Conservation (phyloP, 2,888 invertebrate genomes). For the Ophioninae sp. region DNA sequence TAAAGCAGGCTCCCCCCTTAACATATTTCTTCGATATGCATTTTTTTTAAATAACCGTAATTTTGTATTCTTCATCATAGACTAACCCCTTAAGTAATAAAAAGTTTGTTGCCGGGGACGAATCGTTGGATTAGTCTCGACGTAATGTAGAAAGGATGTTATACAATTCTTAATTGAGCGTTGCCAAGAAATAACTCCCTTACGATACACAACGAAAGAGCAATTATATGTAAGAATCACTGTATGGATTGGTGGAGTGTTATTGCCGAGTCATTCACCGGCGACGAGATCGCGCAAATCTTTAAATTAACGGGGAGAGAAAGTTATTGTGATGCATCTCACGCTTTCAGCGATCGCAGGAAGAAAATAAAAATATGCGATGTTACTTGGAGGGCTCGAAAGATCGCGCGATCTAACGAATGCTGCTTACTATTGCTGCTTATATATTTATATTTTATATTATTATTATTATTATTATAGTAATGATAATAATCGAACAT, state of each 20-base stretch:
- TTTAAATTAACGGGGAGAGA: constrained; percentile 38
- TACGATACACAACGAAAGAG: constrained; percentile 9
- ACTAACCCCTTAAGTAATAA: neutral
- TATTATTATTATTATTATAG: too few relatives aligned
- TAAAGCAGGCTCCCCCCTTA: too few relatives aligned
- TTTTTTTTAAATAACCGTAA: too few relatives aligned
- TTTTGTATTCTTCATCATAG: too few relatives aligned
- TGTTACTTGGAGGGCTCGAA: neutral
- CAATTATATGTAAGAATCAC: constrained; percentile 5
- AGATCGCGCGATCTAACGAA: too few relatives aligned
- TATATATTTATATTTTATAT: too few relatives aligned
- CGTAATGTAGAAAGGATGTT: constrained; percentile 26
- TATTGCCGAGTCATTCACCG: constrained; percentile 43
- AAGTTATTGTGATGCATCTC: constrained; percentile 51
- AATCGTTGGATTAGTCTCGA: constrained; percentile 14
- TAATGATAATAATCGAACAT: too few relatives aligned
- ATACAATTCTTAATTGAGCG: constrained; percentile 39
- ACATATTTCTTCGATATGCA: too few relatives aligned
- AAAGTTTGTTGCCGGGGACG: neutral
- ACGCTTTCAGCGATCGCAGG: constrained; percentile 11
- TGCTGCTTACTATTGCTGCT: too few relatives aligned
- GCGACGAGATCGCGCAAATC: constrained; percentile 45
- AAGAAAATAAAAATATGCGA: neutral
- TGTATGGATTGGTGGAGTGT: constrained; percentile 21
- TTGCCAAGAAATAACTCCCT: constrained; percentile 36